Conservation (phyloP, 2,113 vertebrate genomes). For the Protobothrops flavoviridis region DNA sequence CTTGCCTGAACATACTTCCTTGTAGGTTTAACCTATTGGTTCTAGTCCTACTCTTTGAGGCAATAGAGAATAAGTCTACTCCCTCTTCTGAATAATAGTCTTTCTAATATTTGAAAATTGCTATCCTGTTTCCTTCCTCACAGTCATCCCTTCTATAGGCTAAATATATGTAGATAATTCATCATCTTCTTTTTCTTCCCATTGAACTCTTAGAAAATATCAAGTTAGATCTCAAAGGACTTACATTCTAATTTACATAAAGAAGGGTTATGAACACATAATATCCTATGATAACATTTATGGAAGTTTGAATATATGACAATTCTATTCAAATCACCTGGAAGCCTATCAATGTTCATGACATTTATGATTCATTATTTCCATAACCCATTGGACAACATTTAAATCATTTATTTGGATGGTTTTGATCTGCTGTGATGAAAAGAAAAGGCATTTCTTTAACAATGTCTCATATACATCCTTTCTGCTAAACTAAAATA, state of each 20-base stretch:
- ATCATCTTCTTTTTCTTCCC: neutral
- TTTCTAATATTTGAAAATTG: neutral
- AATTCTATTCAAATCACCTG: neutral
- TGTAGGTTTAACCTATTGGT: neutral
- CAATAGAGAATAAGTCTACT: neutral
- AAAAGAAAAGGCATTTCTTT: neutral
- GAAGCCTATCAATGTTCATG: neutral
- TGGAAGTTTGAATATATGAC: neutral
- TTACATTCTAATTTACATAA: neutral
- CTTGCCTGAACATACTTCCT: neutral
- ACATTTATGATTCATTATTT: neutral
- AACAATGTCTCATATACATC: neutral
- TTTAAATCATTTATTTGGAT: neutral
- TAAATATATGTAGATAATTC: neutral
- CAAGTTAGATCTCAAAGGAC: neutral
- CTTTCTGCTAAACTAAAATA: neutral
- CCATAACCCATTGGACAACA: neutral
- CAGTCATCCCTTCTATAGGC: neutral
- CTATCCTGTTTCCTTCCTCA: neutral
- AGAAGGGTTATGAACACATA: neutral
- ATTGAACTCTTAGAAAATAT: neutral
- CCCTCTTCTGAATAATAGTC: neutral
- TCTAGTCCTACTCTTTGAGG: neutral
- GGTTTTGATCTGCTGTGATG: neutral
- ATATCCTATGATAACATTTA: neutral